A percentile compares a stretch with the other conserved stretches of the same genome.
These are phyloP conservation scores for Proisotoma minuta DNA, from an alignment of 2,888 invertebrate genomes.

Conservation along the genomic window DNA sequence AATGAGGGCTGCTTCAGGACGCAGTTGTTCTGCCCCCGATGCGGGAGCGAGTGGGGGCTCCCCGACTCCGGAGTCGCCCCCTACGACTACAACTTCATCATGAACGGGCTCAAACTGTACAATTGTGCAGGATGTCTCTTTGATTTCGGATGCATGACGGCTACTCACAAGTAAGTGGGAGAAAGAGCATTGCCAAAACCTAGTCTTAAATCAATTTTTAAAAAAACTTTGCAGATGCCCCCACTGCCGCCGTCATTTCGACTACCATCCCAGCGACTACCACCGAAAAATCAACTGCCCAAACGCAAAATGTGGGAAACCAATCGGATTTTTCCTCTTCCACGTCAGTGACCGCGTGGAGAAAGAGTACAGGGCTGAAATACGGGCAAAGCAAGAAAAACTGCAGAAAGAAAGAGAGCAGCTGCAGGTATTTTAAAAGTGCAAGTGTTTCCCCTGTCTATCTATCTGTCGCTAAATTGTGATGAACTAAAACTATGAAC, in stretches of 20 bases:
- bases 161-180: slow-evolving; percentile 17
- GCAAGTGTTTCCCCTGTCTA: too few species aligned
- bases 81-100: slow-evolving; percentile 23
- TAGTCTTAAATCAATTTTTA: too few species aligned
- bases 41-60: slow-evolving; percentile 15
- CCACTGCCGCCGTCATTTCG: slow-evolving; percentile 4
- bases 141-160: slow-evolving; percentile 23
- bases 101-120: slow-evolving; percentile 17
- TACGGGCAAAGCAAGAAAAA: slow-evolving; percentile 16
- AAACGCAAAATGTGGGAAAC: slow-evolving; percentile 14
- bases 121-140: slow-evolving; percentile 20
- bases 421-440: too few species aligned
- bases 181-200: too few species aligned
- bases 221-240: too few species aligned
- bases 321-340: slow-evolving; percentile 11
- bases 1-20: slow-evolving; percentile 19
- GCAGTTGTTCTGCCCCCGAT: slow-evolving; percentile 12
- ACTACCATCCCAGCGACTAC: slow-evolving; percentile 16
- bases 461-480: too few species aligned
- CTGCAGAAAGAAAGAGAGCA: slow-evolving; percentile 18
- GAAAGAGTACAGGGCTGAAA: slow-evolving; percentile 13
- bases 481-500: too few species aligned
- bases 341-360: slow-evolving; percentile 12
- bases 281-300: slow-evolving; percentile 12
- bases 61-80: slow-evolving; percentile 14